These are phyloP conservation scores for Eutolmus rufibarbis DNA, from an alignment of 2,888 invertebrate genomes.

Conservation along the genomic window DNA sequence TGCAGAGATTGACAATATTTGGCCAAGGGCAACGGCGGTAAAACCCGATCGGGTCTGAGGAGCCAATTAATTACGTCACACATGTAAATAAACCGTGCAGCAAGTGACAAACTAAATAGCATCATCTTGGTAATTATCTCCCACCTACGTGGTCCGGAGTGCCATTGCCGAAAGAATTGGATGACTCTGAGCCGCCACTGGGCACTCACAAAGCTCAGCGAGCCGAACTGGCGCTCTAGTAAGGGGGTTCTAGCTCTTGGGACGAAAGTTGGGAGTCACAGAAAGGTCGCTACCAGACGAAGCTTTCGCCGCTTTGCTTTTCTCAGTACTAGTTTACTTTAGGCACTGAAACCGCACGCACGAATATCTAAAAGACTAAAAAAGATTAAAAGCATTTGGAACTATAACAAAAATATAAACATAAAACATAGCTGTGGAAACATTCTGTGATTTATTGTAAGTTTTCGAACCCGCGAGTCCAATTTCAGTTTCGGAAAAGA, in stretches of 20 bases:
- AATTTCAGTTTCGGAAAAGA: background rate
- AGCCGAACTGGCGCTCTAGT: background rate
- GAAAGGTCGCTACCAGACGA: background rate
- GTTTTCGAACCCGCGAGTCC: background rate
- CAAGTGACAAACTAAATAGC: background rate
- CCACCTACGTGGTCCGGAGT: background rate
- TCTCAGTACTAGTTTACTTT: conserved; percentile 11
- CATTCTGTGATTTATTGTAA: conserved; percentile 22
- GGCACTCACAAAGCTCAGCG: background rate
- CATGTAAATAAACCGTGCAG: background rate
- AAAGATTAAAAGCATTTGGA: background rate
- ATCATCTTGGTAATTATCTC: background rate
- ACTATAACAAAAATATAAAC: background rate
- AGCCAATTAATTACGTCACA: background rate
- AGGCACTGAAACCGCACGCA: conserved; percentile 19
- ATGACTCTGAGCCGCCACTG: background rate
- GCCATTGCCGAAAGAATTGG: background rate
- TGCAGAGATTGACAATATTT: background rate
- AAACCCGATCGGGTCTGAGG: background rate
- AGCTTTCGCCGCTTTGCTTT: conserved; percentile 13
- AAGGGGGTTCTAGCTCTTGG: background rate
- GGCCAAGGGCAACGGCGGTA: background rate
- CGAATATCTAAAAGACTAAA: background rate
- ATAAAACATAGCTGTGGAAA: conserved; percentile 3
- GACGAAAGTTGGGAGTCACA: background rate